These are phyloP conservation scores for Macrotus californicus DNA, from an alignment of 2,113 vertebrate species.

Conservation along the genomic window DNA sequence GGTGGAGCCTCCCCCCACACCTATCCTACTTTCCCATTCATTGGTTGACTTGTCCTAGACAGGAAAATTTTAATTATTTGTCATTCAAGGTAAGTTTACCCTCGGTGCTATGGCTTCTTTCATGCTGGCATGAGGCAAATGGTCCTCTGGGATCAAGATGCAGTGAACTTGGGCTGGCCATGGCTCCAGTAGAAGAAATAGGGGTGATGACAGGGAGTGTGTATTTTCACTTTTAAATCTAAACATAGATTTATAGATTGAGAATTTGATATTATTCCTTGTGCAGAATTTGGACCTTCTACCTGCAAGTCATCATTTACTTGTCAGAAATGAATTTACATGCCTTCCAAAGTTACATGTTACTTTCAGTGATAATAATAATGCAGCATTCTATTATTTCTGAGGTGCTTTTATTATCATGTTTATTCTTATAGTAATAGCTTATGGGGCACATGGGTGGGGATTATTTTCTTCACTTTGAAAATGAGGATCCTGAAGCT, in stretches of 20 bases:
- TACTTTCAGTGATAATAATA: not conserved
- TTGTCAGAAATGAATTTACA: not conserved
- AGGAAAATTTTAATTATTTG: conserved; percentile 26
- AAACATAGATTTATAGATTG: conserved; percentile 12
- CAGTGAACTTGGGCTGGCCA: not conserved
- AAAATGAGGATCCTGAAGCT: not conserved
- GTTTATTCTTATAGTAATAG: not conserved
- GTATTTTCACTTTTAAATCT: conserved; percentile 33
- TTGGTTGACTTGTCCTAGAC: not conserved
- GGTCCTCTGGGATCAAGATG: not conserved
- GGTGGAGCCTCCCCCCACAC: too few species aligned
- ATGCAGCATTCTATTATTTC: not conserved
- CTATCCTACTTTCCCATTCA: not conserved
- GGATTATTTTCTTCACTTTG: not conserved
- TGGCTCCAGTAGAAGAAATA: not conserved
- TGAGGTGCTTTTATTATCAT: not conserved
- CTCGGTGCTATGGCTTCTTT: not conserved
- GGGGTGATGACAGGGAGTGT: not conserved
- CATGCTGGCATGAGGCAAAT: not conserved
- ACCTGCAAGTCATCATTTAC: not conserved
- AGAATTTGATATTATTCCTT: not conserved
- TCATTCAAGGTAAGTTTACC: not conserved
- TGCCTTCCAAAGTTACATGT: not conserved
- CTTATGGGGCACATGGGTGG: not conserved
- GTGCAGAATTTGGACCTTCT: not conserved